Conservation (phyloP, 2,888 invertebrate species). For the Drepanosiphum platanoidis region DNA sequence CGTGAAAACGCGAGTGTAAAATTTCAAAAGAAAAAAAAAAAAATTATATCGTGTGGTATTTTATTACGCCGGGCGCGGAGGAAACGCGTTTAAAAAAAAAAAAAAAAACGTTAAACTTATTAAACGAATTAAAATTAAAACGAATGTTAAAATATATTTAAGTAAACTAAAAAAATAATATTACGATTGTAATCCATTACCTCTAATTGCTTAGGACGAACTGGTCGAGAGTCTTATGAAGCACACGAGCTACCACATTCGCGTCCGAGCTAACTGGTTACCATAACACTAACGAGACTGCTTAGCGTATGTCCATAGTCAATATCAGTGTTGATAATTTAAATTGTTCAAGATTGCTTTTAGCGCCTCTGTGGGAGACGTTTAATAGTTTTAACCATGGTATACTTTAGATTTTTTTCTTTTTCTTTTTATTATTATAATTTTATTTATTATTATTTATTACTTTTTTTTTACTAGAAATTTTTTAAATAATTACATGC, state of each 20-base stretch:
- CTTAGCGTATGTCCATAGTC: constrained; percentile 45
- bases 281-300: constrained; percentile 57
- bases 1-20: neutral
- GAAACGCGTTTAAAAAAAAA: neutral
- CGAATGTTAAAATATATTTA: too few species aligned
- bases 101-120: neutral
- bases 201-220: constrained; percentile 38
- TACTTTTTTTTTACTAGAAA: constrained; percentile 28
- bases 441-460: constrained; percentile 20
- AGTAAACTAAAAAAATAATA: too few species aligned
- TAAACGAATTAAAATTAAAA: too few species aligned
- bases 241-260: constrained; percentile 46
- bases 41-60: neutral
- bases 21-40: too few species aligned
- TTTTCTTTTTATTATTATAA: neutral
- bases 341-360: constrained; percentile 56
- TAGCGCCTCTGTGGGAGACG: constrained; percentile 53
- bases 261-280: constrained; percentile 55
- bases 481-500: constrained; percentile 31
- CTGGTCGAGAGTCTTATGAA: constrained; percentile 42
- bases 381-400: constrained; percentile 41
- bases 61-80: neutral
- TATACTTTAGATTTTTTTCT: neutral
- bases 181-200: constrained; percentile 10
- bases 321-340: constrained; percentile 60